These are phyloP conservation scores for Siphonodentalium dalli DNA, from an alignment of 2,888 invertebrate genomes.

Conservation along the genomic window DNA sequence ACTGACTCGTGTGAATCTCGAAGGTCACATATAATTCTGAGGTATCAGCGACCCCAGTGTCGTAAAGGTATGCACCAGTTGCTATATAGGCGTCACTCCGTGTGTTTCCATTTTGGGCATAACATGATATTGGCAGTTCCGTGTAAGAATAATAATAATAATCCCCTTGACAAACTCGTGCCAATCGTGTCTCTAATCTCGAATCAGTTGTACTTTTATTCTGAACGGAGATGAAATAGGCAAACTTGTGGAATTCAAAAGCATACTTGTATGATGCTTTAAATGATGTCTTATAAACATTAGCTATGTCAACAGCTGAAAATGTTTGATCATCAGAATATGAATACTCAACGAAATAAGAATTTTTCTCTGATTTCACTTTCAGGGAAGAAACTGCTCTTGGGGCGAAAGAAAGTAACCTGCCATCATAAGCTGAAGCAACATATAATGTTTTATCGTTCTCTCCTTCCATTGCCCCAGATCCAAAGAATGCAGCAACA, in stretches of 20 bases:
- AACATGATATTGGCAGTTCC: constrained; percentile 21
- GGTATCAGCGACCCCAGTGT: neutral
- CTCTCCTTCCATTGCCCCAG: neutral
- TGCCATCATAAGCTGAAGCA: constrained; percentile 13
- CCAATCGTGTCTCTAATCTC: constrained; percentile 18
- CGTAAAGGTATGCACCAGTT: constrained; percentile 9
- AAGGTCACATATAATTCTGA: constrained; percentile 16
- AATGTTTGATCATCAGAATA: neutral
- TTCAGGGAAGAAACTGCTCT: constrained; percentile 14
- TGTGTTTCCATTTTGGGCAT: too few species aligned
- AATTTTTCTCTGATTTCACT: neutral
- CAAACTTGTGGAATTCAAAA: constrained; percentile 15
- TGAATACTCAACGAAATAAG: constrained; percentile 12
- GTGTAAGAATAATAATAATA: constrained; percentile 16
- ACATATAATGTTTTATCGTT: constrained; percentile 14
- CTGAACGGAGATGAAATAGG: constrained; percentile 23
- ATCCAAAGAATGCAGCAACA: constrained; percentile 17
- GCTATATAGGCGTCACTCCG: too few species aligned
- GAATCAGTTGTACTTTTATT: constrained; percentile 16
- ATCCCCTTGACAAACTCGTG: constrained; percentile 21
- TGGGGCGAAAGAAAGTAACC: constrained; percentile 6
- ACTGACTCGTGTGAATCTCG: constrained; percentile 1
- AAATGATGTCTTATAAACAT: constrained; percentile 1
- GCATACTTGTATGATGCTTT: constrained; percentile 19
- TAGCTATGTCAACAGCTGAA: constrained; percentile 11